A percentile compares a stretch with the other conserved stretches of the same genome.
phyloP scores from a whole-genome alignment of 2,113 vertebrate species.

The Aptenodytes forsteri region DNA sequence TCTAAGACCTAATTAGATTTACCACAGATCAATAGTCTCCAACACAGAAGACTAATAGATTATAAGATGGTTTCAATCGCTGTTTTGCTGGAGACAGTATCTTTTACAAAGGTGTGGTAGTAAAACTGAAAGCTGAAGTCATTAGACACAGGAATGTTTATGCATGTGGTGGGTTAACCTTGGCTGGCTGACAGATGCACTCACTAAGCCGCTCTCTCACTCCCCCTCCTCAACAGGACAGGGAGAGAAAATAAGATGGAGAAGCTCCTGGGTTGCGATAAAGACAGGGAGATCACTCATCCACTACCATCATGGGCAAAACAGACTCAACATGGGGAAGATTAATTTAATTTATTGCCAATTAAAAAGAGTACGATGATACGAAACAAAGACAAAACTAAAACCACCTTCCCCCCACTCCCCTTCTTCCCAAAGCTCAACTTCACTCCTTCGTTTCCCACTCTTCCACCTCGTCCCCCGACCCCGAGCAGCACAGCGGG shows the following conservation, averaged over 20 bases:
- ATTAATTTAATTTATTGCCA: neutral
- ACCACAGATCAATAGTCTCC: neutral
- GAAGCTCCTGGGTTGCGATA: neutral
- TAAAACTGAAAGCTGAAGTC: neutral
- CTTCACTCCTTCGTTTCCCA: neutral
- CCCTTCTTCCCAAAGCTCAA: neutral
- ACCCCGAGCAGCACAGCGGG: accelerated
- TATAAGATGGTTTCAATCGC: neutral
- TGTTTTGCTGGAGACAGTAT: neutral
- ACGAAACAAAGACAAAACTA: neutral
- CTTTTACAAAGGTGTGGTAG: neutral
- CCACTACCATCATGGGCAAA: neutral
- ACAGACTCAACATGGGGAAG: neutral
- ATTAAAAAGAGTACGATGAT: neutral
- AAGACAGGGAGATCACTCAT: neutral
- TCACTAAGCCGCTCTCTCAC: neutral
- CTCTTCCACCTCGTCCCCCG: neutral
- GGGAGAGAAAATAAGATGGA: neutral
- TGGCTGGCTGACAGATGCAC: neutral
- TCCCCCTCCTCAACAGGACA: neutral
- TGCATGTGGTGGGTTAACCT: neutral
- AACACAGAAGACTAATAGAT: neutral
- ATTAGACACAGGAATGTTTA: neutral
- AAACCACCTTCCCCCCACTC: neutral
- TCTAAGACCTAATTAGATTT: neutral